Evolutionary conservation across 2,113 vertebrate species (phyloP).

Genomic region (Myxocyprinus asiaticus): DNA sequence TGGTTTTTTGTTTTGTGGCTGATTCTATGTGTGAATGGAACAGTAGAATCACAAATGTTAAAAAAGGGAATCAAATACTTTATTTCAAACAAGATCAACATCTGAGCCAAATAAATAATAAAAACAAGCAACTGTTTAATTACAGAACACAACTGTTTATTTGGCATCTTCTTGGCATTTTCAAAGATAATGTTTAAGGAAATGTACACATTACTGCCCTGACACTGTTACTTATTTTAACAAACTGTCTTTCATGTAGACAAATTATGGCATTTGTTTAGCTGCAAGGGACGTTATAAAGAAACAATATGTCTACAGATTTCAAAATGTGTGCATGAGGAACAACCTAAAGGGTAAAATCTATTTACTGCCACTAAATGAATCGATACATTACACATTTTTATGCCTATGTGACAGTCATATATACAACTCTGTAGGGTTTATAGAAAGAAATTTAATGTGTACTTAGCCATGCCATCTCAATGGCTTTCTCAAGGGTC

Average conservation of each 20-base stretch:
- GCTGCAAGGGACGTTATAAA: slow-evolving; percentile 22
- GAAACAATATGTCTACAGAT: not conserved
- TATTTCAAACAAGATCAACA: too few relatives aligned
- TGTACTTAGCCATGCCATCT: not conserved
- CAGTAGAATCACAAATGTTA: too few relatives aligned
- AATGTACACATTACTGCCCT: not conserved
- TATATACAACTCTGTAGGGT: slow-evolving; percentile 8
- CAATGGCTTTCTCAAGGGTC: too few relatives aligned
- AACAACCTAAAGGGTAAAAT: slow-evolving; percentile 26
- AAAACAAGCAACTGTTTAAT: slow-evolving; percentile 6
- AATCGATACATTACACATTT: slow-evolving; percentile 28
- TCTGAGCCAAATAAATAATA: too few relatives aligned
- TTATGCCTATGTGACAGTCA: slow-evolving; percentile 7
- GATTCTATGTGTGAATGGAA: too few relatives aligned
- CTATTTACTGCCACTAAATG: slow-evolving; percentile 18
- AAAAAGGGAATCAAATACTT: too few relatives aligned
- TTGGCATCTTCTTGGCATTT: not conserved
- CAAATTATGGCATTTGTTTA: slow-evolving; percentile 13
- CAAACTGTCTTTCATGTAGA: not conserved
- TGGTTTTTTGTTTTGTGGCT: too few relatives aligned
- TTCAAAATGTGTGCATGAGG: slow-evolving; percentile 23
- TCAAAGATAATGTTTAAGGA: not conserved
- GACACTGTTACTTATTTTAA: too few relatives aligned
- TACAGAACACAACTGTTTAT: not conserved
- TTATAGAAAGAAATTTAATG: not conserved